Evolutionary conservation across 2,113 vertebrate genomes (phyloP).

Genomic region (Fulmarus glacialis): DNA sequence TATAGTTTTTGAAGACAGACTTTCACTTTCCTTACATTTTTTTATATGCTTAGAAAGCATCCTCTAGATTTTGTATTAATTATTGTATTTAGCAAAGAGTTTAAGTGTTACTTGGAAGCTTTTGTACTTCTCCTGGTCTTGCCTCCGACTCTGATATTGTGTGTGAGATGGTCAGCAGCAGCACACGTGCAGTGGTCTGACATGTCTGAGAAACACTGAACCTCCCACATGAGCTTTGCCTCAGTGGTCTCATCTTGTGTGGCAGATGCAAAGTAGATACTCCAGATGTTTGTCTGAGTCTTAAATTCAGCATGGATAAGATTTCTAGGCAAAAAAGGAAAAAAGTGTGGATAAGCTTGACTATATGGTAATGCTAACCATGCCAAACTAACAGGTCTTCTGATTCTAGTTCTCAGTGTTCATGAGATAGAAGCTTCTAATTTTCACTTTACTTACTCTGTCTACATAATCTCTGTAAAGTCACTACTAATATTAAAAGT

Average conservation of each 20-base stretch:
- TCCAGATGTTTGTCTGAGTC: neutral
- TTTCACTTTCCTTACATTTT: neutral
- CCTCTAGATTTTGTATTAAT: neutral
- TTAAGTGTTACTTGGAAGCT: neutral
- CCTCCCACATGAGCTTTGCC: neutral
- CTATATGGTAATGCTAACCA: neutral
- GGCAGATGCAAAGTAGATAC: neutral
- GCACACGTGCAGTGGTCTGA: rapidly evolving
- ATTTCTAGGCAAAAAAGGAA: neutral
- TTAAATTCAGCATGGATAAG: neutral
- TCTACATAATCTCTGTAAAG: neutral
- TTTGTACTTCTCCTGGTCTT: neutral
- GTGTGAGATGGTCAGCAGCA: neutral
- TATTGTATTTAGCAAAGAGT: neutral
- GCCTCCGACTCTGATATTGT: neutral
- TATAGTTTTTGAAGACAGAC: neutral
- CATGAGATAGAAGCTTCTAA: neutral
- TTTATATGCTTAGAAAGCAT: neutral
- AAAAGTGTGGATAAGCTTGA: neutral
- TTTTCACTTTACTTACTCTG: neutral
- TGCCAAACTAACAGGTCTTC: constrained; percentile 21
- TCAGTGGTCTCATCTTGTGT: neutral
- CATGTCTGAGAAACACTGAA: neutral
- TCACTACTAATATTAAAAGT: constrained; percentile 5
- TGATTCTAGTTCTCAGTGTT: neutral